phyloP scores from a whole-genome alignment of 2,797 vertebrate genomes.

The Naso thynnoides region DNA sequence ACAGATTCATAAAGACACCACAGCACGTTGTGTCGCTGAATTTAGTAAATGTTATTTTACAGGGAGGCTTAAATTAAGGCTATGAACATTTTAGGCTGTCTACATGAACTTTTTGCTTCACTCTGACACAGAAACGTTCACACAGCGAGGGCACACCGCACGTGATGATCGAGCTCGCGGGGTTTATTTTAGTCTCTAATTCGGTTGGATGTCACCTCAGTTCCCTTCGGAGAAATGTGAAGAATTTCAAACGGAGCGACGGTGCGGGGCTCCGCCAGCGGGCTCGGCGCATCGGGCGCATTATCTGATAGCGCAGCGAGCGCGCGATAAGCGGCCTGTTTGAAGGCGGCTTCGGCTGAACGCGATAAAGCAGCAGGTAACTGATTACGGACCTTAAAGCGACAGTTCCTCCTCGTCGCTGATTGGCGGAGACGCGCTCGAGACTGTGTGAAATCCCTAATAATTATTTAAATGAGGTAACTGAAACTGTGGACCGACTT shows the following conservation, averaged over 20 bases:
- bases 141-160: neutral
- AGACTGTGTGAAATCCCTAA: conserved; percentile 34
- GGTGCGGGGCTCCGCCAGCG: neutral
- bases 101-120: neutral
- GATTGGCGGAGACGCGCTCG: conserved; percentile 35
- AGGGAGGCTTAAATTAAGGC: too few relatives aligned
- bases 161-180: too few relatives aligned
- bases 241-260: neutral
- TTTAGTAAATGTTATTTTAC: too few relatives aligned
- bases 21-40: too few relatives aligned
- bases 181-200: neutral
- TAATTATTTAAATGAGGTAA: conserved; percentile 30
- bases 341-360: conserved; percentile 46
- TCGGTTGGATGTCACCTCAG: neutral
- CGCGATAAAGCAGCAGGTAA: conserved; percentile 24
- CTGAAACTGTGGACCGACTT: conserved; percentile 16
- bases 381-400: conserved; percentile 26
- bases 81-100: neutral
- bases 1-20: neutral
- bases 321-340: conserved; percentile 50
- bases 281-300: conserved; percentile 30
- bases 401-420: conserved; percentile 23
- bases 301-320: conserved; percentile 46
- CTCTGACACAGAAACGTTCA: neutral
- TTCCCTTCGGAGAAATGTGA: conserved; percentile 9